phyloP scores from a whole-genome alignment of 2,797 vertebrate species.

The Thaleichthys pacificus region DNA sequence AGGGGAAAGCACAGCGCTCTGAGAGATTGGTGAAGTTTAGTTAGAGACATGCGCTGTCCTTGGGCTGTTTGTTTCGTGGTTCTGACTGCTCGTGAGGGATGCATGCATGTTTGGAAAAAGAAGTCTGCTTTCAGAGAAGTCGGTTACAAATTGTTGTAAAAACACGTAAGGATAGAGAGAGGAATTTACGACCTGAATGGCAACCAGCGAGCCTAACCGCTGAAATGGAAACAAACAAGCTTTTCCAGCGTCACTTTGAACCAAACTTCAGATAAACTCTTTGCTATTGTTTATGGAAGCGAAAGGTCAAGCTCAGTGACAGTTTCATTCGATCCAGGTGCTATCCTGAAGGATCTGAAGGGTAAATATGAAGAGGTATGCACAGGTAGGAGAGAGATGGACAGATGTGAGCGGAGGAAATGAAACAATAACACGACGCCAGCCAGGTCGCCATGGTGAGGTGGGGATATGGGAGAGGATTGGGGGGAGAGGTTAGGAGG shows the following conservation, averaged over 20 bases:
- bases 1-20: too few relatives aligned
- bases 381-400: slow-evolving; percentile 43
- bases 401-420: slow-evolving; percentile 53
- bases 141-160: neutral
- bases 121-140: neutral
- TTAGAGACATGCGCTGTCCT: neutral
- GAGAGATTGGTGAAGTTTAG: neutral
- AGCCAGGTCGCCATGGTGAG: neutral
- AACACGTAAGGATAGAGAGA: neutral
- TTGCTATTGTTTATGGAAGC: slow-evolving; percentile 16
- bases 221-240: slow-evolving; percentile 15
- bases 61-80: neutral
- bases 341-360: slow-evolving; percentile 19
- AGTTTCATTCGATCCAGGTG: slow-evolving; percentile 30
- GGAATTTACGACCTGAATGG: neutral
- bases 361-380: slow-evolving; percentile 43
- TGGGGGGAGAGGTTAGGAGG: neutral
- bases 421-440: slow-evolving; percentile 61
- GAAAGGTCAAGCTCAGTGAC: slow-evolving; percentile 6
- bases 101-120: neutral
- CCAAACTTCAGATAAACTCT: slow-evolving; percentile 6
- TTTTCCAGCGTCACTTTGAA: slow-evolving; percentile 8
- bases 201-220: neutral
- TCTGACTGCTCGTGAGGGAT: neutral
- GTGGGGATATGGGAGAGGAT: neutral